Evolutionary conservation across 2,797 vertebrate genomes (phyloP).

Genomic region (Knipowitschia caucasica): DNA sequence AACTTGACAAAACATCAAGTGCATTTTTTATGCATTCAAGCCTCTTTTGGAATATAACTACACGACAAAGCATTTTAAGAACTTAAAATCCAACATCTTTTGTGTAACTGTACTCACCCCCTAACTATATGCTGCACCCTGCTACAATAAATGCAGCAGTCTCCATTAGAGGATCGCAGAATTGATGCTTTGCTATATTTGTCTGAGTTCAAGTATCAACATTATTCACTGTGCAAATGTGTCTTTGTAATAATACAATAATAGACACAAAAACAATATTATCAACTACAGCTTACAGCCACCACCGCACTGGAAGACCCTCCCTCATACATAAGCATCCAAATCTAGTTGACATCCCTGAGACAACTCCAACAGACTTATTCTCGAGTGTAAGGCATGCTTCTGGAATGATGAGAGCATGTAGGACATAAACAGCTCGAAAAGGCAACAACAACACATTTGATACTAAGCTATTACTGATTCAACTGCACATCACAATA

Average conservation of each 20-base stretch:
- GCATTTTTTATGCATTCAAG: constrained; percentile 8
- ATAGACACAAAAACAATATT: constrained; percentile 6
- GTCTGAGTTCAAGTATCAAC: constrained; percentile 65
- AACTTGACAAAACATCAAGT: constrained; percentile 9
- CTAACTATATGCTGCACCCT: constrained; percentile 24
- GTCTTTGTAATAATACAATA: constrained; percentile 57
- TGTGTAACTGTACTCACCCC: constrained; percentile 15
- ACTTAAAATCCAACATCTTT: constrained; percentile 17
- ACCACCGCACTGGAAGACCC: constrained; percentile 68
- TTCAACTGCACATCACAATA: constrained; percentile 67
- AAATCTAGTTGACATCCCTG: constrained; percentile 77
- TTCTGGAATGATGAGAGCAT: constrained; percentile 32
- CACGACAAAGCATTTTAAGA: constrained; percentile 33
- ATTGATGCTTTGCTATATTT: constrained; percentile 38
- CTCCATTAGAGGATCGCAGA: constrained; percentile 18
- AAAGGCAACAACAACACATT: constrained; percentile 56
- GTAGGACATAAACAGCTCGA: constrained; percentile 17
- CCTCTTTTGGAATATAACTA: constrained; percentile 14
- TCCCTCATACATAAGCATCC: constrained; percentile 62
- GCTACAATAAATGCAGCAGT: constrained; percentile 30
- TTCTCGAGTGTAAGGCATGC: constrained; percentile 67
- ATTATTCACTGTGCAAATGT: constrained; percentile 62
- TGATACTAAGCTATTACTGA: constrained; percentile 61
- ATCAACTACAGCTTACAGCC: constrained; percentile 19
- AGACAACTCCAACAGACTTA: constrained; percentile 65